Evolutionary conservation across 2,797 vertebrate species (phyloP), one percentile per base, ranked within the genome.

Genomic region (Falco rusticolus): DNA sequence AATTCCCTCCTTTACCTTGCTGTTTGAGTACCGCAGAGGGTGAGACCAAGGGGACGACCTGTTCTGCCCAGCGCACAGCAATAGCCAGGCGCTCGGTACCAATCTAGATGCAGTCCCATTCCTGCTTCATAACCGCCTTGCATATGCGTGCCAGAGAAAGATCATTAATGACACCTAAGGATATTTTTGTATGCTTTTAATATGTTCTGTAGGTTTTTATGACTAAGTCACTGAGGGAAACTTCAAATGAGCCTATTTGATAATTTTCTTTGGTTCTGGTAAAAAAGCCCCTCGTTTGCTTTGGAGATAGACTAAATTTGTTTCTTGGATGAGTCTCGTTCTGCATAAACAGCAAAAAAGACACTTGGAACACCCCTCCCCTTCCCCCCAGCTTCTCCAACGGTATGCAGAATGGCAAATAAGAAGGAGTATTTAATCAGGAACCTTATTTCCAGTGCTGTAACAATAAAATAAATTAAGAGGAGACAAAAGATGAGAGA

Each of bases 1-100:
- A 81, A 91, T 92, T 86, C 94, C 94, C 92, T 96, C 92, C 43
- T 89, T 96, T 95, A 63, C 92, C 93, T 90, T 0, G 4, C 21
- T 71, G 92, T 48, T 31, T 81, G 84, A 81, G 59, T 84, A 33
- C 83, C 64, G 85, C 79, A 95, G 60, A 63, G 86, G 74, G 76
- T 72, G 59, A 88, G 53, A 29, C 60, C 37, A 39, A 68, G 79
- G 60, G 81, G 70, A 8, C 37, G 76, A 25, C 1, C 39, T 48
- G 6, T 6, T 61, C 48, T 54, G 34, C 78, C 34, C 25, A 15
- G 84, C 43, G 22, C 31, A 37, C 63, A 63, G 87, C 65, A n/a
- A 43, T 7, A 64, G 8, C 19, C 6, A 6, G 74, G 37, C 10
- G 75, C 56, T 71, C 68, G 29, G 65, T 33, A 31, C 66, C 56